Percentiles rank a stretch among this genome's conserved stretches.
Evolutionary conservation across 2,113 vertebrate species (phyloP).

Genomic region (Rhinolophus sinicus): DNA sequence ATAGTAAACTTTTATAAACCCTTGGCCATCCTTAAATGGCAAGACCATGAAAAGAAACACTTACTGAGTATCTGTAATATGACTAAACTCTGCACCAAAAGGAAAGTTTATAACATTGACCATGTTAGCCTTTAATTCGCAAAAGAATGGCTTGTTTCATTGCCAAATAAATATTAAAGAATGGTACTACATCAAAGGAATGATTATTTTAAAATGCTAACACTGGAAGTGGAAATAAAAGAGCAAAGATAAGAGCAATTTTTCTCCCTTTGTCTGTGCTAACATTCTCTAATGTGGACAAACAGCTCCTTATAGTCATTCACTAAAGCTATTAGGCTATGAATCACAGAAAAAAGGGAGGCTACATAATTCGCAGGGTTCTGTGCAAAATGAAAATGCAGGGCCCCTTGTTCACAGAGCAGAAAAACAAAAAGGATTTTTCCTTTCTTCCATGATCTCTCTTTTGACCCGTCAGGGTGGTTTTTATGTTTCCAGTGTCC

Average conservation of each 20-base stretch:
- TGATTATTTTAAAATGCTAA: neutral
- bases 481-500: neutral
- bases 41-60: slow-evolving; percentile 2
- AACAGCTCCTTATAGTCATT: neutral
- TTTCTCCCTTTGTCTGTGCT: neutral
- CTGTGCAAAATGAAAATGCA: neutral
- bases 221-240: neutral
- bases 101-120: neutral
- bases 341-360: neutral
- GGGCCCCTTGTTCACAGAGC: neutral
- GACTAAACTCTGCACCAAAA: neutral
- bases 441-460: neutral
- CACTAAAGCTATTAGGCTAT: neutral
- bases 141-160: neutral
- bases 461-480: neutral
- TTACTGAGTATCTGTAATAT: neutral
- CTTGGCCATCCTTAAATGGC: neutral
- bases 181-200: neutral
- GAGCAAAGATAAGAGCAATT: neutral
- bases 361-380: neutral
- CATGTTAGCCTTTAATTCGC: neutral
- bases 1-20: neutral
- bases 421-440: neutral
- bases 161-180: neutral
- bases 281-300: neutral